These are phyloP conservation scores for Sibirionetta formosa DNA, from an alignment of 2,797 vertebrate species.

Conservation along the genomic window DNA sequence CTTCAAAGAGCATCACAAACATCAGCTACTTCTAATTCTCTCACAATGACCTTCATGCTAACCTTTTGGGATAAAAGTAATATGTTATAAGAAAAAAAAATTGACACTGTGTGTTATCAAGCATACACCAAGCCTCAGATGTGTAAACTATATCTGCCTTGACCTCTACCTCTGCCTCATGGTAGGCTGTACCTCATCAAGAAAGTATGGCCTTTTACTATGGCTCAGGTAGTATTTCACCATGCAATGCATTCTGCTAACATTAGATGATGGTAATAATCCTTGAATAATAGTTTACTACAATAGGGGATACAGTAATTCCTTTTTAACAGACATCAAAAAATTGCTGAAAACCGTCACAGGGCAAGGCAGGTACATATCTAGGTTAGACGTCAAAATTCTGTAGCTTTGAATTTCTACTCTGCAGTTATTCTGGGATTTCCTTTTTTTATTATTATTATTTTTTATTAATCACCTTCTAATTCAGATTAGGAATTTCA, in stretches of 20 bases:
- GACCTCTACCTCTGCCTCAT: neutral
- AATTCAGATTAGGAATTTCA: neutral
- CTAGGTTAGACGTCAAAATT: neutral
- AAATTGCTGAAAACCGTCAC: neutral
- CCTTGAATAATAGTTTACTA: neutral
- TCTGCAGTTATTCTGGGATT: neutral
- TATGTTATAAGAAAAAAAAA: neutral
- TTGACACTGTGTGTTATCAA: neutral
- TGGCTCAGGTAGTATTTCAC: neutral
- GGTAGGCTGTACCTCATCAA: neutral
- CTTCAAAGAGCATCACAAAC: slow-evolving; percentile 66
- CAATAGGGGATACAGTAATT: neutral
- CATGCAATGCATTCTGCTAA: neutral
- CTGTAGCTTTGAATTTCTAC: neutral
- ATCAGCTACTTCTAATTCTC: neutral
- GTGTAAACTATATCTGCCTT: neutral
- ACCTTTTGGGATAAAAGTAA: slow-evolving; percentile 17
- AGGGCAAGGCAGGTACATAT: neutral
- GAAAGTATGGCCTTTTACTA: neutral
- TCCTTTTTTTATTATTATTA: neutral
- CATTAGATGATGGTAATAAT: neutral
- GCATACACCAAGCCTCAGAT: neutral
- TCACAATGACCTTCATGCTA: neutral
- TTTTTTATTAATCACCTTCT: neutral
- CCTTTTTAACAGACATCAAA: neutral